Conservation (phyloP, 2,797 vertebrate species). For the Notoglanidium macrostoma region DNA sequence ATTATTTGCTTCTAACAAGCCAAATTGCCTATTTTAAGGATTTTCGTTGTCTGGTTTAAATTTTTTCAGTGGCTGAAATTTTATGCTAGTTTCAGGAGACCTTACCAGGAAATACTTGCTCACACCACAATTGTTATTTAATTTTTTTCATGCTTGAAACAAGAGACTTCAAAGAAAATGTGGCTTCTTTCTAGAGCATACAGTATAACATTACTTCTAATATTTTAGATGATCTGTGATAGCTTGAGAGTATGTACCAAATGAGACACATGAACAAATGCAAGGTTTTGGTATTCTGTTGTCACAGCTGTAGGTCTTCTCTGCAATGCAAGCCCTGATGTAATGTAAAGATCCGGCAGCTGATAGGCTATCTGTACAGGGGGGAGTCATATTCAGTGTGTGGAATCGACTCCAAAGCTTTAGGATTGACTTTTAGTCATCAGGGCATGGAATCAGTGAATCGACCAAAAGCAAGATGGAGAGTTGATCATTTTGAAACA, state of each 20-base stretch:
- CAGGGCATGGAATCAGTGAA: background rate
- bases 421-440: background rate
- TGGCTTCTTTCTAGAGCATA: no score
- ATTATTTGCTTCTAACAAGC: no score
- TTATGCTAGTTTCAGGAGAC: no score
- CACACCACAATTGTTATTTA: no score
- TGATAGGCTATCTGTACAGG: background rate
- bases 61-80: no score
- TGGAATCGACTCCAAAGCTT: background rate
- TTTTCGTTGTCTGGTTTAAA: no score
- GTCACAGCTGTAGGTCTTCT: no score
- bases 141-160: no score
- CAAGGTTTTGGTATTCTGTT: no score
- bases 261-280: background rate
- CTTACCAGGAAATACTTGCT: no score
- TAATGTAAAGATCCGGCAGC: background rate
- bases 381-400: background rate
- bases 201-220: background rate
- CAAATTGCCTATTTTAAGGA: no score
- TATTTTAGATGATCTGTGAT: background rate
- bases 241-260: background rate
- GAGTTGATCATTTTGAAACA: background rate
- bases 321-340: background rate
- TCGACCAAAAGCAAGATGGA: background rate
- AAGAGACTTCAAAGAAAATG: no score